Conservation (phyloP, 1,140 invertebrate genomes). For the Rhagoletis zephyria region DNA sequence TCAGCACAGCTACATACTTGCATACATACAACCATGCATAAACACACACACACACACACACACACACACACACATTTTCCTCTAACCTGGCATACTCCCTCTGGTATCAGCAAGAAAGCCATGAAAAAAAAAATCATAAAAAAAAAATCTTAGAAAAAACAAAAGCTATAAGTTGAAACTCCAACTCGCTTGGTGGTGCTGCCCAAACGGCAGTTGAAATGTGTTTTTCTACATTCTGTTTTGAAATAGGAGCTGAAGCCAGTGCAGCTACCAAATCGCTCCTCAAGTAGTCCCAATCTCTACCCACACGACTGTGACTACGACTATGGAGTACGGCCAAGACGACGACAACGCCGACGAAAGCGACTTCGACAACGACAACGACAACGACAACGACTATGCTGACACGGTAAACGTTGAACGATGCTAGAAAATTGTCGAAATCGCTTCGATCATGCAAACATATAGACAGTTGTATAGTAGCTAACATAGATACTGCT, state of each 20-base stretch:
- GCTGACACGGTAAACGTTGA: neutral
- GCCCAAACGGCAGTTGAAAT: conserved; percentile 56
- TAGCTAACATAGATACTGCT: neutral
- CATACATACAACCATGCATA: neutral
- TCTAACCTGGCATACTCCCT: neutral
- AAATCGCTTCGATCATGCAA: conserved; percentile 13
- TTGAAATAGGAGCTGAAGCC: conserved; percentile 74
- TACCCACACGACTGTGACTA: conserved; percentile 66
- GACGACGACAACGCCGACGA: neutral
- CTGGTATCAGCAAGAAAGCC: neutral
- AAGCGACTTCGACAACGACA: neutral
- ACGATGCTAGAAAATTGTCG: conserved; percentile 49
- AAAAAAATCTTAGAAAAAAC: neutral
- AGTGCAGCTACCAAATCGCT: conserved; percentile 73
- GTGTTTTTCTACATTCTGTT: conserved; percentile 72
- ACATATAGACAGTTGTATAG: neutral
- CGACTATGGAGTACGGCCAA: neutral
- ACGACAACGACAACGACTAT: neutral
- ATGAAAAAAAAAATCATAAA: neutral
- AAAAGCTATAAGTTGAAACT: conserved; percentile 2
- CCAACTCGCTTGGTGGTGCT: conserved; percentile 50
- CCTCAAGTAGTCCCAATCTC: conserved; percentile 73
- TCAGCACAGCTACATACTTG: neutral
- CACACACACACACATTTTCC: too few species aligned
- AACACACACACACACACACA: neutral